Evolutionary conservation across 2,797 vertebrate genomes (phyloP).

Genomic region (Coluber constrictor): DNA sequence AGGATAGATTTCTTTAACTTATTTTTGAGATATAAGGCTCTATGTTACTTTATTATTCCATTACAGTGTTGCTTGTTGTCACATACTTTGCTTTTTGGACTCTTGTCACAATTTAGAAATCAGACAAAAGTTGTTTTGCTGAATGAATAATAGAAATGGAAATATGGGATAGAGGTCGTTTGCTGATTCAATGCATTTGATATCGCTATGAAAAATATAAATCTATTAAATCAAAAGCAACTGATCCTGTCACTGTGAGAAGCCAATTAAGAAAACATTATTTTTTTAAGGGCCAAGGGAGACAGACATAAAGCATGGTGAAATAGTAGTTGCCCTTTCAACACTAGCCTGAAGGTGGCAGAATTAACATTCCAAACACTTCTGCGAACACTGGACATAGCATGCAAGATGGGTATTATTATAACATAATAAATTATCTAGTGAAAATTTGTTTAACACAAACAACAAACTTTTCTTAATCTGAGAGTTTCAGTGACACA

Average conservation of each 20-base stretch:
- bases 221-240: conserved; percentile 4
- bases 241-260: not conserved
- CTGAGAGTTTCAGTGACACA: not conserved
- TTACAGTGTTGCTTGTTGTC: not conserved
- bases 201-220: not conserved
- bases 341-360: conserved; percentile 66
- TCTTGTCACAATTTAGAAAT: not conserved
- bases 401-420: accelerated
- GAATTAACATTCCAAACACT: conserved; percentile 62
- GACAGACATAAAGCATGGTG: not conserved
- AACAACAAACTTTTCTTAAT: not conserved
- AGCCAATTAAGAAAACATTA: not conserved
- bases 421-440: not conserved
- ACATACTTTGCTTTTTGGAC: accelerated
- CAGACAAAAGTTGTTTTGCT: conserved; percentile 7
- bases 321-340: conserved; percentile 10
- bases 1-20: not conserved
- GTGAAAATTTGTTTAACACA: not conserved
- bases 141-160: conserved; percentile 1
- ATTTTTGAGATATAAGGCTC: not conserved
- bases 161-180: accelerated
- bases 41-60: not conserved
- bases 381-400: conserved; percentile 21
- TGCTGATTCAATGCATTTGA: not conserved
- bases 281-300: not conserved